A percentile compares a stretch with the other conserved stretches of the same genome.
Conservation (phyloP, 2,113 vertebrate genomes). For the Canis aureus region DNA sequence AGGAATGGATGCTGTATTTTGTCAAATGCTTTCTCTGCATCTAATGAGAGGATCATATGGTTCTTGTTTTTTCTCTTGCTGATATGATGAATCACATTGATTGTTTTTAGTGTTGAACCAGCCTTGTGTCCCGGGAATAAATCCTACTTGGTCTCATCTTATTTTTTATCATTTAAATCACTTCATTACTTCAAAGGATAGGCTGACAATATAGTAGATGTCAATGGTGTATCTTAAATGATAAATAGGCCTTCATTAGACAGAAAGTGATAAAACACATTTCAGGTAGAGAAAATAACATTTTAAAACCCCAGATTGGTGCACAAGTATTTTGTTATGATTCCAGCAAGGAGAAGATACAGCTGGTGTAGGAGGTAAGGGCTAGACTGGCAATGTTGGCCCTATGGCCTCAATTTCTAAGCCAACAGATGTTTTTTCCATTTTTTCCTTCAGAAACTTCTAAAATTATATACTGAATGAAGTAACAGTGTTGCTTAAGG, state of each 20-base stretch:
- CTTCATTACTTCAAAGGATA: neutral
- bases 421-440: neutral
- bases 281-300: neutral
- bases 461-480: neutral
- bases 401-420: neutral
- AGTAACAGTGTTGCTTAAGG: neutral
- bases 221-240: neutral
- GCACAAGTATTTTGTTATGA: neutral
- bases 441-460: neutral
- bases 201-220: neutral
- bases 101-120: too few relatives aligned
- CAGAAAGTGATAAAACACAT: neutral
- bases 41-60: too few relatives aligned
- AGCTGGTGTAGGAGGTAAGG: neutral
- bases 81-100: too few relatives aligned
- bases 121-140: too few relatives aligned
- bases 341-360: neutral
- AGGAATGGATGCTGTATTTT: too few relatives aligned
- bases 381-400: neutral
- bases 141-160: neutral
- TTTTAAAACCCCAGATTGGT: neutral
- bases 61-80: too few relatives aligned
- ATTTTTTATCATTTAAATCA: neutral
- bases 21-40: too few relatives aligned
- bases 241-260: neutral